phyloP scores from a whole-genome alignment of 2,888 invertebrate genomes.

The Tricholauxania praeusta region DNA sequence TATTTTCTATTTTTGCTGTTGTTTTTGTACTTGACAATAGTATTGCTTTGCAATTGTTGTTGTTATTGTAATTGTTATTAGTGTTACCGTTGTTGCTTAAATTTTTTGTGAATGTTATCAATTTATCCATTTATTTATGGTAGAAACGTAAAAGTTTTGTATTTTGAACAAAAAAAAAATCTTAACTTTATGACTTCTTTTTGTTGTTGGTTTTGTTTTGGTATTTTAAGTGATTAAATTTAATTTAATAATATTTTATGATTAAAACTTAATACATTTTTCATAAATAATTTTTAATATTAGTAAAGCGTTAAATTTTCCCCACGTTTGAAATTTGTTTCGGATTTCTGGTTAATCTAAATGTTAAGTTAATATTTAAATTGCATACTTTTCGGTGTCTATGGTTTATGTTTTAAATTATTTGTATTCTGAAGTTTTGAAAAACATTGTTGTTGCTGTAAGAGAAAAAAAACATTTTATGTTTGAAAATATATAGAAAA shows the following conservation, averaged over 20 bases:
- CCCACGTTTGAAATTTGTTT: constrained; percentile 5
- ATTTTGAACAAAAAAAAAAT: not conserved
- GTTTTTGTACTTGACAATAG: not conserved
- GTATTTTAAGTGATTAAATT: not conserved
- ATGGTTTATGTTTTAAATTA: not conserved
- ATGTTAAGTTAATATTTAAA: not conserved
- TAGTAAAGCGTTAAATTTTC: constrained; percentile 25
- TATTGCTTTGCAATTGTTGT: not conserved
- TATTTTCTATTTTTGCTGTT: not conserved
- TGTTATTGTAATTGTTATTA: constrained; percentile 1
- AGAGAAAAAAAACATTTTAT: not conserved
- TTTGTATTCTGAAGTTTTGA: not conserved
- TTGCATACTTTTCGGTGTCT: not conserved
- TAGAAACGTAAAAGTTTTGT: not conserved
- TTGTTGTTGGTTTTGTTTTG: not conserved
- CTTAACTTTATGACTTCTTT: not conserved
- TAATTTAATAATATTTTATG: too few species aligned
- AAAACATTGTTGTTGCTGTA: constrained; percentile 14
- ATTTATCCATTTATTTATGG: constrained; percentile 15
- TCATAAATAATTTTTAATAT: not conserved
- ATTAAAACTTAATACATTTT: too few species aligned
- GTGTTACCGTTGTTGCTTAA: not conserved
- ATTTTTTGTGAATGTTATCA: constrained; percentile 1
- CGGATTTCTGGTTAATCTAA: constrained; percentile 2
- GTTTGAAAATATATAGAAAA: not conserved